These are phyloP conservation scores for Alauda arvensis DNA, from an alignment of 2,797 vertebrate genomes.

Conservation along the genomic window DNA sequence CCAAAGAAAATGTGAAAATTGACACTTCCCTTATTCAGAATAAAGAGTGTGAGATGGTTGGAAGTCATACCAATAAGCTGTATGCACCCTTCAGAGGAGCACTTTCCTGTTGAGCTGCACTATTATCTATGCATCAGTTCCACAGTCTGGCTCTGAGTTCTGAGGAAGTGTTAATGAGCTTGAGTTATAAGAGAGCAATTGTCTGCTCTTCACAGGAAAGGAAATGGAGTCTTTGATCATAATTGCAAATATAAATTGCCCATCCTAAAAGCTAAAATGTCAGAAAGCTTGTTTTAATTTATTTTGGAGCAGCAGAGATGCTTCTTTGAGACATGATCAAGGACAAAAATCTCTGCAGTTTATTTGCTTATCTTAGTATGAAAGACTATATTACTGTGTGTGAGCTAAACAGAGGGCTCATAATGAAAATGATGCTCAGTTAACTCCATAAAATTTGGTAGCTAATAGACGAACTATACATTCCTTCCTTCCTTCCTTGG, in stretches of 20 bases:
- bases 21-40: not conserved
- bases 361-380: not conserved
- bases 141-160: not conserved
- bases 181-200: not conserved
- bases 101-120: not conserved
- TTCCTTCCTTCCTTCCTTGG: not conserved
- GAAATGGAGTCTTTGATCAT: slow-evolving; percentile 35
- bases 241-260: slow-evolving; percentile 25
- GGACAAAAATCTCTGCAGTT: not conserved
- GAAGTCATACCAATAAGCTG: not conserved
- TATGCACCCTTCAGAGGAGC: not conserved
- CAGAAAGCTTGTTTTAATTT: slow-evolving; percentile 19
- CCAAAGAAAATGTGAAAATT: not conserved
- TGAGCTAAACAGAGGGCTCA: not conserved
- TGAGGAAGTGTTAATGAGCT: slow-evolving; percentile 13
- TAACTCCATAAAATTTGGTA: not conserved
- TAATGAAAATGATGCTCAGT: not conserved
- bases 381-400: not conserved
- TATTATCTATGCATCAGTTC: not conserved
- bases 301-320: not conserved
- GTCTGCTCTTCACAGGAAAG: not conserved
- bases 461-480: not conserved
- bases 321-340: slow-evolving; percentile 10
- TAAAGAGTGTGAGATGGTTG: not conserved
- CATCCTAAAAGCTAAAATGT: not conserved